These are phyloP conservation scores for Gastrophryne carolinensis DNA, from an alignment of 2,797 vertebrate species.

Conservation along the genomic window DNA sequence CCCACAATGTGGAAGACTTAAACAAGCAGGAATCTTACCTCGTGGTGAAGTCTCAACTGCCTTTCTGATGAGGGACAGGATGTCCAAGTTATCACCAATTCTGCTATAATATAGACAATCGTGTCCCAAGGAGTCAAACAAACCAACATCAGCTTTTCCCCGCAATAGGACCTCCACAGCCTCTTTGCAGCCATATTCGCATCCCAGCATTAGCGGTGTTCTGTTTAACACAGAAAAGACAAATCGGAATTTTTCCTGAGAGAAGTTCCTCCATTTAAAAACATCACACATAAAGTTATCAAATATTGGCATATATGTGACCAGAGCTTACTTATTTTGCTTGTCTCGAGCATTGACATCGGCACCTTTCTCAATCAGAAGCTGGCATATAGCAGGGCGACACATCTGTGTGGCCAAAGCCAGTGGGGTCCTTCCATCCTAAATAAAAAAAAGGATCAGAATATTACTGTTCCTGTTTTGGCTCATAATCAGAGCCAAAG, in stretches of 20 bases:
- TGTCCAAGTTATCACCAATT: constrained; percentile 86
- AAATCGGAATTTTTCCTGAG: not conserved
- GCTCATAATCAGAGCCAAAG: not conserved
- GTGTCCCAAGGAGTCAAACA: constrained; percentile 81
- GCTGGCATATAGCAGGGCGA: constrained; percentile 84
- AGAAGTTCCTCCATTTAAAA: not conserved
- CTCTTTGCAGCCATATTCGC: constrained; percentile 89
- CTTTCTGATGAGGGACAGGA: constrained; percentile 78
- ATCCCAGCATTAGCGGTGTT: constrained; percentile 90
- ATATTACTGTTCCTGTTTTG: not conserved
- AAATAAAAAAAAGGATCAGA: not conserved
- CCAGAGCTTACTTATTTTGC: constrained; percentile 81
- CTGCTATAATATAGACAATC: constrained; percentile 89
- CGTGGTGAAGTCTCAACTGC: constrained; percentile 77
- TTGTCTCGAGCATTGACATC: constrained; percentile 88
- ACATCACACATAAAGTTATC: not conserved
- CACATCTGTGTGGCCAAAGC: constrained; percentile 97
- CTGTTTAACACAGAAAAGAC: constrained; percentile 60
- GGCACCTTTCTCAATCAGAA: constrained; percentile 87
- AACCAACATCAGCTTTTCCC: constrained; percentile 76
- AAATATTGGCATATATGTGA: not conserved
- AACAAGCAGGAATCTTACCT: constrained; percentile 66
- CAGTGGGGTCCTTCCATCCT: constrained; percentile 92
- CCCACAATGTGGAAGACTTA: too few relatives aligned
- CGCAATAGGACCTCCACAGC: constrained; percentile 88